Percentiles rank a stretch among this genome's conserved stretches.
Evolutionary conservation across 2,113 vertebrate species (phyloP).

Genomic region (Motacilla alba): DNA sequence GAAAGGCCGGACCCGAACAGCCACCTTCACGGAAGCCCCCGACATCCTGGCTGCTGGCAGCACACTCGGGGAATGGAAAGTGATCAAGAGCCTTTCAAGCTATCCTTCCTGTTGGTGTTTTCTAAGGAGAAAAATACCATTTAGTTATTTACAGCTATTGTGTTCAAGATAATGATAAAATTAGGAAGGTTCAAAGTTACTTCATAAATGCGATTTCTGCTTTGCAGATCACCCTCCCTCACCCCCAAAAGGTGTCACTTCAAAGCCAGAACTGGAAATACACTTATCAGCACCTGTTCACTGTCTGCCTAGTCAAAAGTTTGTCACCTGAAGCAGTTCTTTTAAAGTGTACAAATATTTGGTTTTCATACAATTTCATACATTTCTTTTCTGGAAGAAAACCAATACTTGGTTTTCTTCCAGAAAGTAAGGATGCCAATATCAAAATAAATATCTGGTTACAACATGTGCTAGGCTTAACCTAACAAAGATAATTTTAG

Average conservation of each 20-base stretch:
- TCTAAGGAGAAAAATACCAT: constrained; percentile 27
- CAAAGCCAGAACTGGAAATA: background rate
- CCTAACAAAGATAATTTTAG: constrained; percentile 34
- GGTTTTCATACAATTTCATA: background rate
- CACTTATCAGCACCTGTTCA: background rate
- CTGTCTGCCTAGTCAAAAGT: background rate
- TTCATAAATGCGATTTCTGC: background rate
- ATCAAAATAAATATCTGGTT: constrained; percentile 8
- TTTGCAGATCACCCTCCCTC: background rate
- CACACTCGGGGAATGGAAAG: background rate
- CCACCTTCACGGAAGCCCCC: constrained; percentile 97
- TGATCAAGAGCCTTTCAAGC: background rate
- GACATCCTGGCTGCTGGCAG: constrained; percentile 80
- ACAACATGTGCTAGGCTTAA: background rate
- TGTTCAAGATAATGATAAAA: background rate
- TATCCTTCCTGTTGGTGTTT: background rate
- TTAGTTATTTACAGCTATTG: background rate
- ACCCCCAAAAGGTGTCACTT: background rate
- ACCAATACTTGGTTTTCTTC: background rate
- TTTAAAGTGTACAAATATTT: background rate
- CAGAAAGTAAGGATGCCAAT: background rate
- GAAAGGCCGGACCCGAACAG: constrained; percentile 95
- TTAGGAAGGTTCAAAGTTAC: background rate
- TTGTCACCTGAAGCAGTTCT: background rate
- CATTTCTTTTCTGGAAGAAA: background rate